Percentiles rank a stretch among this genome's conserved stretches.
These are phyloP conservation scores for Andrena bucephala DNA, from an alignment of 2,888 invertebrate genomes.

Conservation along the genomic window DNA sequence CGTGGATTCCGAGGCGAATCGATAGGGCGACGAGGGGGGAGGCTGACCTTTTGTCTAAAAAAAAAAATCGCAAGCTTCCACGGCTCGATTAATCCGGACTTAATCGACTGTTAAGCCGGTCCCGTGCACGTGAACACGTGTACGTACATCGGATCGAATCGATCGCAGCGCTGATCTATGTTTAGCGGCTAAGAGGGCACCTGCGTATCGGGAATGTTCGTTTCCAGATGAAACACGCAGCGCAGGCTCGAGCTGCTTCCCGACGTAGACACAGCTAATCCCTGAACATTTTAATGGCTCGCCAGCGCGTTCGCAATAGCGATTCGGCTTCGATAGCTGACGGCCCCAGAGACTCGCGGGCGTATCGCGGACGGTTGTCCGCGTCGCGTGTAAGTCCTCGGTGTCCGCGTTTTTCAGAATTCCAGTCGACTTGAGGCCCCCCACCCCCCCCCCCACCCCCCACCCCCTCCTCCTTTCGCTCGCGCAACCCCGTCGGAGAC, in stretches of 20 bases:
- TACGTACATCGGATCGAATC: constrained; percentile 41
- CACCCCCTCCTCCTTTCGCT: not conserved
- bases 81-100: constrained; percentile 51
- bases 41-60: constrained; percentile 67
- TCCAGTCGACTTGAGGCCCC: not conserved
- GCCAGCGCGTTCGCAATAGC: too few species aligned
- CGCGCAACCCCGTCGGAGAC: not conserved
- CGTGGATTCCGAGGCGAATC: constrained; percentile 24
- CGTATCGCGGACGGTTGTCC: not conserved
- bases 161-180: constrained; percentile 61
- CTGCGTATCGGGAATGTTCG: not conserved
- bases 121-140: constrained; percentile 57
- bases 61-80: constrained; percentile 42
- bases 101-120: constrained; percentile 62
- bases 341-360: too few species aligned
- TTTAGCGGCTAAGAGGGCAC: constrained; percentile 46
- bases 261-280: too few species aligned
- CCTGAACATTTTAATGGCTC: too few species aligned
- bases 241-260: too few species aligned
- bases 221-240: too few species aligned
- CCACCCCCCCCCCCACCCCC: not conserved
- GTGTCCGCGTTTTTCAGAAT: constrained; percentile 11
- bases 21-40: constrained; percentile 32
- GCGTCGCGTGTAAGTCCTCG: not conserved
- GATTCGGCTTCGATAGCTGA: too few species aligned